Evolutionary conservation across 92 coral and sea anemone genomes (phyloP), one percentile per base, ranked within the genome.

Genomic region (Desmophyllum pertusum): DNA sequence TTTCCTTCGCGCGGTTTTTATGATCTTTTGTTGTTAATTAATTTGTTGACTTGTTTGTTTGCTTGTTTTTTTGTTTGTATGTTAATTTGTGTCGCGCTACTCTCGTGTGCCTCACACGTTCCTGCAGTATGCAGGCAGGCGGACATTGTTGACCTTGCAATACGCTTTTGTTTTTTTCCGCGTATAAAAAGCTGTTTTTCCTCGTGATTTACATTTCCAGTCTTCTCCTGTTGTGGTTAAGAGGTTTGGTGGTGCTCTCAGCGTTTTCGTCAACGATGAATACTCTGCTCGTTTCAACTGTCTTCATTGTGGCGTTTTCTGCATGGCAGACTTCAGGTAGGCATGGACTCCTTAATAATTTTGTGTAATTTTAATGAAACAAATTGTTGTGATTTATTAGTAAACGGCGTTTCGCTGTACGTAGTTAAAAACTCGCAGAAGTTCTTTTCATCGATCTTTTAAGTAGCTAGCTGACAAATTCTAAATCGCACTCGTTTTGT

Each of bases 271-370:
- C 81, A 39, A 1, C 6, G 38, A 77, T 61, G 81, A 48, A 33
- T n/a, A 21, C 0, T 57, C 33, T 77, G 36, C 30, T 17, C 51
- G 6, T 59, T 27, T 29, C 59, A 15, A 57, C 25, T 41, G 19
- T 40, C 1, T 1, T 57, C 5, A 6, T 19, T 1, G 27, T 77
- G 10, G 39, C 35, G 38, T 42, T 61, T 6, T 77, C 19, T 40
- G 39, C 81, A 17, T 0, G n/a, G 3, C 70, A 35, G 52, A 77
- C 30, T 25, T 77, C 81, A 39, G 81, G 81, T 77, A 77, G 27
- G 48, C 38, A 3, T 6, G 2, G 0, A 2, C 11, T 17, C 17
- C 18, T 14, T 15, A n/a, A n/a, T n/a, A n/a, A 14, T 70, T 6
- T 10, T 4, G 30, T 71, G 52, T 7, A 1, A 13, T 8, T 21